Evolutionary conservation across 2,113 vertebrate species (phyloP).

Genomic region (Perca fluviatilis): DNA sequence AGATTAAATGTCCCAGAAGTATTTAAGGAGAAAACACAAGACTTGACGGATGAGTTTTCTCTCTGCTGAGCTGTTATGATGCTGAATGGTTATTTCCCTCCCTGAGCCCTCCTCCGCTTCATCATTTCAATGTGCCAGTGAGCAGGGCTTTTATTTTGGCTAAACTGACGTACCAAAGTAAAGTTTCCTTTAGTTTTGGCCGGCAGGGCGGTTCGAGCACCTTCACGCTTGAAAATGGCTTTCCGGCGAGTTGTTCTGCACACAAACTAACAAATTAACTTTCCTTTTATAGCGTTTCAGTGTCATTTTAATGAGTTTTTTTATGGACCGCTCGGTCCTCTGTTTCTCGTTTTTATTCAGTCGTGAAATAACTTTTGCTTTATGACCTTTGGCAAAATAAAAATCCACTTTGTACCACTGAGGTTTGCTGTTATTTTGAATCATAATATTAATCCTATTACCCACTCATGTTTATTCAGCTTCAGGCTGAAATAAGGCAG

Average conservation of each 20-base stretch:
- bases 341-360: conserved; percentile 19
- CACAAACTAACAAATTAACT: not conserved
- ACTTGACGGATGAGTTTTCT: not conserved
- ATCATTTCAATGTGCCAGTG: not conserved
- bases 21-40: no score
- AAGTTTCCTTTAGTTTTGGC: not conserved
- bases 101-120: not conserved
- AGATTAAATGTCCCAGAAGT: no score
- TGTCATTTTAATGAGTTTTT: conserved; percentile 23
- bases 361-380: not conserved
- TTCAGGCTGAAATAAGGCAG: conserved; percentile 3
- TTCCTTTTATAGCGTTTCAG: not conserved
- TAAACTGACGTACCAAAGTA: not conserved
- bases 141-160: not conserved
- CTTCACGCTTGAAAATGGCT: no score
- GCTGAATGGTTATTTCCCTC: not conserved
- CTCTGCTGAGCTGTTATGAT: not conserved
- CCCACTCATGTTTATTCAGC: not conserved
- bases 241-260: not conserved
- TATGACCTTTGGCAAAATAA: not conserved
- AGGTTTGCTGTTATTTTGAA: not conserved
- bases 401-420: not conserved
- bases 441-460: not conserved
- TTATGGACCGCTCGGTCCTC: conserved; percentile 14
- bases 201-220: no score